Percentiles rank a stretch among this genome's conserved stretches.
phyloP scores from a whole-genome alignment of 2,888 invertebrate species.

The Cetonia aurata region DNA sequence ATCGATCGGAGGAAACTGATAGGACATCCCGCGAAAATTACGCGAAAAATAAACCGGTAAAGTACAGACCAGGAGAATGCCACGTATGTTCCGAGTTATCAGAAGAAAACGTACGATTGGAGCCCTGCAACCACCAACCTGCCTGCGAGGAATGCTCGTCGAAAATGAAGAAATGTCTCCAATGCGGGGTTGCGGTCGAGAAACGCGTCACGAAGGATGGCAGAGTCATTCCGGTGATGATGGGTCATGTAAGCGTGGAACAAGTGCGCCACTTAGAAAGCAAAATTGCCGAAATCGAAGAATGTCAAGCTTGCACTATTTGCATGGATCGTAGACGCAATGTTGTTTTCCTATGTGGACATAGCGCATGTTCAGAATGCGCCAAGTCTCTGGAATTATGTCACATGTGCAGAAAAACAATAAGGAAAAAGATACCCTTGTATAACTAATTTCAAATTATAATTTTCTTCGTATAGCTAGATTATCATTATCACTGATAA shows the following conservation, averaged over 20 bases:
- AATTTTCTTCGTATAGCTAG: no score
- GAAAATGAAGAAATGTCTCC: slow-evolving; percentile 82
- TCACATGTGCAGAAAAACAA: slow-evolving; percentile 87
- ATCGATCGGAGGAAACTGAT: slow-evolving; percentile 58
- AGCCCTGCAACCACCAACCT: slow-evolving; percentile 81
- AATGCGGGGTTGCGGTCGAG: slow-evolving; percentile 74
- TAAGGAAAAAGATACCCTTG: slow-evolving; percentile 80
- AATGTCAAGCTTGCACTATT: slow-evolving; percentile 86
- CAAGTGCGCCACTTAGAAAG: slow-evolving; percentile 78
- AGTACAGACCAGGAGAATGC: slow-evolving; percentile 72
- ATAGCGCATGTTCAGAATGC: slow-evolving; percentile 86
- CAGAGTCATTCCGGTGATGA: slow-evolving; percentile 66
- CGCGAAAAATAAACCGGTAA: no score
- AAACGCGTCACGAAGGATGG: slow-evolving; percentile 70
- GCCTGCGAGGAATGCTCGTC: slow-evolving; percentile 82
- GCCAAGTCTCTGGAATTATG: slow-evolving; percentile 85
- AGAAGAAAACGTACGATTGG: slow-evolving; percentile 74
- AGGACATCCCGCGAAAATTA: slow-evolving; percentile 62
- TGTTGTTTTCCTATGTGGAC: slow-evolving; percentile 89
- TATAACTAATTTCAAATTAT: no score
- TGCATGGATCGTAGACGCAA: slow-evolving; percentile 88
- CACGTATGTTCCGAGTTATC: slow-evolving; percentile 79
- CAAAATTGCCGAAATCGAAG: slow-evolving; percentile 88
- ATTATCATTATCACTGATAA: no score
- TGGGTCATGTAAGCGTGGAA: slow-evolving; percentile 75